phyloP scores from a whole-genome alignment of 2,888 invertebrate species.

The Drosophila mulleri region DNA sequence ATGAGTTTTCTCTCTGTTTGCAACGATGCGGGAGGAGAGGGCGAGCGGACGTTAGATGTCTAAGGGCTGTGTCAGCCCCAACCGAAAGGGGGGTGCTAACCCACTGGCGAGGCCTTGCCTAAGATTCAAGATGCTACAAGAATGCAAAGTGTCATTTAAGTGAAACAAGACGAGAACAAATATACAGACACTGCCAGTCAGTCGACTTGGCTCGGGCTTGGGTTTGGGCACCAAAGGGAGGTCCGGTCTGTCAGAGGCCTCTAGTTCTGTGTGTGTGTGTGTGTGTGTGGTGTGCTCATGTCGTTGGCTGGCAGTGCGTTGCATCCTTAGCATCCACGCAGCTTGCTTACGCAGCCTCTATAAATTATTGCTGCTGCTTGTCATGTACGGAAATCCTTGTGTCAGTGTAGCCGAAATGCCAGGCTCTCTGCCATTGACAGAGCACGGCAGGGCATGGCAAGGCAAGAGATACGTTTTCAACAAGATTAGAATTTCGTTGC shows the following conservation, averaged over 20 bases:
- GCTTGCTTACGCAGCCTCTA: conserved; percentile 77
- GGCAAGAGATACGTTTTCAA: conserved; percentile 76
- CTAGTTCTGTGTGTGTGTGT: conserved; percentile 3
- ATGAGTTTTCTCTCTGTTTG: conserved; percentile 55
- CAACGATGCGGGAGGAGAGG: background rate
- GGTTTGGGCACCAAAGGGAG: conserved; percentile 15
- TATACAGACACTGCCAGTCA: conserved; percentile 45
- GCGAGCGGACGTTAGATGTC: conserved; percentile 3
- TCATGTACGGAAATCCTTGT: conserved; percentile 83
- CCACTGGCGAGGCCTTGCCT: conserved; percentile 39
- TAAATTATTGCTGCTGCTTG: conserved; percentile 83
- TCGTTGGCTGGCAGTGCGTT: conserved; percentile 37
- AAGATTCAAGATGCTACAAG: conserved; percentile 74
- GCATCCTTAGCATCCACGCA: conserved; percentile 67
- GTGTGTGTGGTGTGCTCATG: conserved; percentile 26
- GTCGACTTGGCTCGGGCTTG: conserved; percentile 5
- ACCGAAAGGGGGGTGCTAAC: conserved; percentile 18
- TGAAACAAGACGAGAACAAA: conserved; percentile 81
- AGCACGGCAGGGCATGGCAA: conserved; percentile 46
- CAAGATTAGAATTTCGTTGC: conserved; percentile 79
- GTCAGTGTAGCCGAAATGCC: conserved; percentile 80
- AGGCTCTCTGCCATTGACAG: conserved; percentile 63
- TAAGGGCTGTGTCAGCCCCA: conserved; percentile 19
- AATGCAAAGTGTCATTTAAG: conserved; percentile 83
- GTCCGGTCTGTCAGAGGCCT: conserved; percentile 30